phyloP scores from a whole-genome alignment of 2,797 vertebrate species.

The Oophaga sylvatica region DNA sequence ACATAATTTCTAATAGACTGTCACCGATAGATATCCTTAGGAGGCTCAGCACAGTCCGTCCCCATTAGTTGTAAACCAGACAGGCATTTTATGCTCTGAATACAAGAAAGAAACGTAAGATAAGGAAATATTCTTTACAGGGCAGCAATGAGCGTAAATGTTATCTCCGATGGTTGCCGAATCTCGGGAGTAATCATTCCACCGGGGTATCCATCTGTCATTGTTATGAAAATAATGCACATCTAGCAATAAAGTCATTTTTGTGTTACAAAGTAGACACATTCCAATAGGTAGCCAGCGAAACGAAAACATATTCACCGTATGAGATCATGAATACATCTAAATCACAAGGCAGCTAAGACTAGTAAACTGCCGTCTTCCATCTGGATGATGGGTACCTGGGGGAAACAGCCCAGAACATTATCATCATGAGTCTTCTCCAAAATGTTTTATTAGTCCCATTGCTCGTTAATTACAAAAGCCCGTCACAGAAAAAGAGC shows the following conservation, averaged over 20 bases:
- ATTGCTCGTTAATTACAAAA: too few relatives aligned
- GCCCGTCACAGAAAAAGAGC: background rate
- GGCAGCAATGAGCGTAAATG: conserved; percentile 52
- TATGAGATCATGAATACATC: conserved; percentile 54
- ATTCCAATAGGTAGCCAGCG: conserved; percentile 33
- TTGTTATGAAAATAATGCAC: conserved; percentile 59
- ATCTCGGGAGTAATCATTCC: conserved; percentile 54
- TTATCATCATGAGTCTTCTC: background rate
- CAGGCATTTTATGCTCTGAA: conserved; percentile 44
- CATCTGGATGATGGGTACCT: background rate
- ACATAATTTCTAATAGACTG: conserved; percentile 52
- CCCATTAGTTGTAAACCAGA: conserved; percentile 53
- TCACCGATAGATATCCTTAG: conserved; percentile 44
- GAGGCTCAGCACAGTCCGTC: conserved; percentile 34
- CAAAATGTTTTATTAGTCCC: background rate
- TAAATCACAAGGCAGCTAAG: conserved; percentile 42
- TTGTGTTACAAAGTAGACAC: conserved; percentile 50
- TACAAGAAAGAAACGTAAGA: conserved; percentile 39
- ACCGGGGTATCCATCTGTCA: conserved; percentile 52
- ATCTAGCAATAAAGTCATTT: conserved; percentile 53
- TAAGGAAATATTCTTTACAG: conserved; percentile 52
- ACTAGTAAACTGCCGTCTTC: conserved; percentile 35
- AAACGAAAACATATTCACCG: conserved; percentile 52
- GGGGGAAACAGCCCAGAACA: background rate
- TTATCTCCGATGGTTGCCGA: conserved; percentile 46